phyloP scores from a whole-genome alignment of 2,113 vertebrate genomes.

The Astur gentilis region DNA sequence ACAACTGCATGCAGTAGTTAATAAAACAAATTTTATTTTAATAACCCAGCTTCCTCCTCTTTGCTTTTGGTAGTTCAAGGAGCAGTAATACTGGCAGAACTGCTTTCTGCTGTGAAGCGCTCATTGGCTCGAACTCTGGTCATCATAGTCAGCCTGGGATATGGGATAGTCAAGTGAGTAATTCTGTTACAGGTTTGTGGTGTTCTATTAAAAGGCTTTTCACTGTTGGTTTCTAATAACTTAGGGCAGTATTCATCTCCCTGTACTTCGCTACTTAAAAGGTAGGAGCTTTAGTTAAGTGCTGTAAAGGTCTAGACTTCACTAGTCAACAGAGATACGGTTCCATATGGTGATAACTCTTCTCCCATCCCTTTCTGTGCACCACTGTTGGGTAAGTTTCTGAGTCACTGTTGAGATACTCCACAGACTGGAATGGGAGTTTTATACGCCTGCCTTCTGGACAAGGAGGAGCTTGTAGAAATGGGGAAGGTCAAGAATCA shows the following conservation, averaged over 20 bases:
- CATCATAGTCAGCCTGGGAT: constrained; percentile 93
- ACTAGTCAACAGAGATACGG: background rate
- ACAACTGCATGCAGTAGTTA: background rate
- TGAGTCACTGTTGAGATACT: background rate
- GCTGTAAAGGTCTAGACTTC: background rate
- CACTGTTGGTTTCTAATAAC: background rate
- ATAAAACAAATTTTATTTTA: background rate
- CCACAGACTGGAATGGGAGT: background rate
- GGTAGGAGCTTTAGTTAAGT: background rate
- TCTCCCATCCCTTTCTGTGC: background rate
- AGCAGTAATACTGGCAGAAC: constrained; percentile 89
- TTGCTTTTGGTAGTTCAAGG: constrained; percentile 78
- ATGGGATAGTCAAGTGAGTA: constrained; percentile 94
- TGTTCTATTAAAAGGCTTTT: background rate
- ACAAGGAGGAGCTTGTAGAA: background rate
- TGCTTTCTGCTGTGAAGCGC: constrained; percentile 91
- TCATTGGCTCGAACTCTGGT: constrained; percentile 91
- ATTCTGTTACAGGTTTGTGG: background rate
- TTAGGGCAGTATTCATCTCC: background rate
- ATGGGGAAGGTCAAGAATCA: background rate
- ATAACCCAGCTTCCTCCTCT: background rate
- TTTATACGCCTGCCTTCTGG: background rate
- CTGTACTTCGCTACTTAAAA: background rate
- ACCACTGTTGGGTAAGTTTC: background rate
- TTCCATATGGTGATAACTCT: background rate